Percentiles rank a stretch among this genome's conserved stretches.
Evolutionary conservation across 2,888 invertebrate species (phyloP).

Genomic region (Scrobipalpa atriplicella): DNA sequence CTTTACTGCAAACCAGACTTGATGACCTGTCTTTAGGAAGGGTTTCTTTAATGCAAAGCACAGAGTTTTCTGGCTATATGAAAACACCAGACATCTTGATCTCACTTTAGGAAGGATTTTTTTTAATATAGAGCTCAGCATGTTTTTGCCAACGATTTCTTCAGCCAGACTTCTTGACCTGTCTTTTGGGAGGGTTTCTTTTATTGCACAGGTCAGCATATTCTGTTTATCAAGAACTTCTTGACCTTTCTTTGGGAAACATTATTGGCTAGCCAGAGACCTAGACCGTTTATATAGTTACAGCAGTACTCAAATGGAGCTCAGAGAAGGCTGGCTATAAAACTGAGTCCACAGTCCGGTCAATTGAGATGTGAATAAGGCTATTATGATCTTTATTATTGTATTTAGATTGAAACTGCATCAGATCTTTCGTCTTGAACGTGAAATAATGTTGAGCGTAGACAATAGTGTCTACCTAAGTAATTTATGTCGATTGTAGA

Average conservation of each 20-base stretch:
- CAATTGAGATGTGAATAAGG: constrained; percentile 68
- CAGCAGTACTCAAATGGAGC: neutral
- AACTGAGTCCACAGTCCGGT: constrained; percentile 30
- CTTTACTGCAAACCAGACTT: constrained; percentile 45
- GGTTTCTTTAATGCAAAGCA: neutral
- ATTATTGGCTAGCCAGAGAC: neutral
- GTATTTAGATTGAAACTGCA: neutral
- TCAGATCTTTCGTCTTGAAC: no score
- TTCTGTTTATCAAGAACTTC: no score
- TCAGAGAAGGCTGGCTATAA: neutral
- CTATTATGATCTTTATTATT: constrained; percentile 58
- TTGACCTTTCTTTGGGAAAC: neutral
- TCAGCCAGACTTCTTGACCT: neutral
- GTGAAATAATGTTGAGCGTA: neutral
- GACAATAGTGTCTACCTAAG: no score
- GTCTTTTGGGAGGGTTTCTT: neutral
- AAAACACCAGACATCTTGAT: no score
- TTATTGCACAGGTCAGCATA: no score
- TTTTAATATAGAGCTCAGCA: no score
- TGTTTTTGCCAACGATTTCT: no score
- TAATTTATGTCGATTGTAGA: no score
- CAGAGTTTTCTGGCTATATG: no score
- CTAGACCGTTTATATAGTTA: neutral
- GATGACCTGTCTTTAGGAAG: neutral
- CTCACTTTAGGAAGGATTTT: no score